Evolutionary conservation across 2,797 vertebrate species (phyloP), one percentile per base, ranked within the genome.

Genomic region (Mycteria americana): DNA sequence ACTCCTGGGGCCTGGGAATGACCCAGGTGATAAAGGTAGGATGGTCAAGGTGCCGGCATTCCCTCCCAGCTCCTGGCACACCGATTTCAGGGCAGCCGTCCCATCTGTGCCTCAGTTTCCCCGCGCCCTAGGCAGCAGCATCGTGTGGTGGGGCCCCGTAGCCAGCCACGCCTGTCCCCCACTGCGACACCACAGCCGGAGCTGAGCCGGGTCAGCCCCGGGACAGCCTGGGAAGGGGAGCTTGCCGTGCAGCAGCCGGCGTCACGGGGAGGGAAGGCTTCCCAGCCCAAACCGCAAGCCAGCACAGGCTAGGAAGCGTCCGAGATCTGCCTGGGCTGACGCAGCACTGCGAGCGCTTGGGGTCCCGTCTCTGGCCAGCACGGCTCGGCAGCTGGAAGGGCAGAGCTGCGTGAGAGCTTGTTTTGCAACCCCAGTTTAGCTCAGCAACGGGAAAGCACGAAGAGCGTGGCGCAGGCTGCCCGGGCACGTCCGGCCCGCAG

Each of bases 161-260:
- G 22, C 62, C 68, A 12, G 24, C 41, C 2, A 0, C 64, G 27
- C 53, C 70, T 17, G 24, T 18, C n/a, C 35, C 45, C 37, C 30
- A 3, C 6, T 2, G 69, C 4, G 30, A 41, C 8, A 1, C 31
- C 43, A 8, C 1, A 2, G 69, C 62, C 18, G 7, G 54, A 33
- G 63, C 31, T 2, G 41, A 56, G 72, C 72, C 8, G 3, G 45
- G 31, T 31, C 70, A 73, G 75, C 65, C 75, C 51, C 1, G 1
- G 60, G 59, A 65, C 57, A 64, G 39, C 13, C 33, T 2, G 17
- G 15, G 27, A 27, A 53, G 48, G 51, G 54, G 62, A 77, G n/a
- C 35, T 56, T 4, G 17, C 54, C 16, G 2, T 1, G 23, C 65
- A 46, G 75, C 75, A 18, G 60, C 45, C 30, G 14, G 7, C 21